Evolutionary conservation across 2,113 vertebrate species (phyloP).

Genomic region (Neodon shergylaensis): DNA sequence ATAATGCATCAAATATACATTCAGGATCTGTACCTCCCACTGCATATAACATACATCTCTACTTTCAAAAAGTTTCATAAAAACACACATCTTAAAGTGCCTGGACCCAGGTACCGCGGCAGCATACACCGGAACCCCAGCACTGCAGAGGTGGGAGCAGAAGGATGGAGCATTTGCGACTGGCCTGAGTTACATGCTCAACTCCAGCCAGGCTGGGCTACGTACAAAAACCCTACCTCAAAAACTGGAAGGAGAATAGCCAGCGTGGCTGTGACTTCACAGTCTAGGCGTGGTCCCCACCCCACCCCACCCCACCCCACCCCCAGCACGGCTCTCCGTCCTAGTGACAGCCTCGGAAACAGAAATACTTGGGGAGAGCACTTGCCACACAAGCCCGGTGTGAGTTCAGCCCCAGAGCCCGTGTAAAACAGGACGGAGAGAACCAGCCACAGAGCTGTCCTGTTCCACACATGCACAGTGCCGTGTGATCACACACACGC

Average conservation of each 20-base stretch:
- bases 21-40: neutral
- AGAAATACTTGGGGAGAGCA: neutral
- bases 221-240: neutral
- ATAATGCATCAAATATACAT: neutral
- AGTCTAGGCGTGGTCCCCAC: no score
- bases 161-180: neutral
- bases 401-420: neutral
- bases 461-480: neutral
- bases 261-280: neutral
- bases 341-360: neutral
- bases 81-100: neutral
- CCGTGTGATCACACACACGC: neutral
- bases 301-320: no score
- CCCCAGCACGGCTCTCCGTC: no score
- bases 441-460: neutral
- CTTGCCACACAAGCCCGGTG: neutral
- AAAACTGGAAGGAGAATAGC: neutral
- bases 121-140: neutral
- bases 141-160: neutral
- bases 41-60: neutral
- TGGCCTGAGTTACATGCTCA: neutral
- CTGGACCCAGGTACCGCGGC: accelerated
- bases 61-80: neutral
- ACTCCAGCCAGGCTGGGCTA: neutral
- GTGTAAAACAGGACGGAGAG: no score